These are phyloP conservation scores for Pristiophorus japonicus DNA, from an alignment of 2,113 vertebrate genomes.

Conservation along the genomic window DNA sequence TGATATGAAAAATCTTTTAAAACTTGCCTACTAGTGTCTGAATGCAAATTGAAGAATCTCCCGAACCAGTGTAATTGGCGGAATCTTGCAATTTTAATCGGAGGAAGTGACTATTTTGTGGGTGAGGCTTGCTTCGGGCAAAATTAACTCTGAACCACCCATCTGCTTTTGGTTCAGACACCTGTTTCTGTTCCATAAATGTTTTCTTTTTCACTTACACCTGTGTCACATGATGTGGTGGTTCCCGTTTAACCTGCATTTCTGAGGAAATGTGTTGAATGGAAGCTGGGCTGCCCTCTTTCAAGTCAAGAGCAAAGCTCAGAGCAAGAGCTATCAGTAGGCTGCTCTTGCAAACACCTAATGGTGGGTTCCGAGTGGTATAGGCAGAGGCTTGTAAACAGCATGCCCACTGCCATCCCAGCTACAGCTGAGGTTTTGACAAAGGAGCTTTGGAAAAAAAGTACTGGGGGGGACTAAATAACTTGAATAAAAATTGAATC, in stretches of 20 bases:
- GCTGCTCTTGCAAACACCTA: not conserved
- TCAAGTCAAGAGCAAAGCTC: not conserved
- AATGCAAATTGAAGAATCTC: not conserved
- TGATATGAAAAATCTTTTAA: not conserved
- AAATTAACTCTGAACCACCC: not conserved
- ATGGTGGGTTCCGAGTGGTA: not conserved
- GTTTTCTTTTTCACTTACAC: not conserved
- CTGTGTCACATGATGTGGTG: not conserved
- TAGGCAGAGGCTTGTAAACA: not conserved
- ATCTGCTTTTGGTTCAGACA: not conserved
- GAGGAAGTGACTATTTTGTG: not conserved
- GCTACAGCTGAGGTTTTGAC: not conserved
- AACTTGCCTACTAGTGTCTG: not conserved
- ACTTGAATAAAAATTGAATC: not conserved
- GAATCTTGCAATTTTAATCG: not conserved
- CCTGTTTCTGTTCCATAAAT: not conserved
- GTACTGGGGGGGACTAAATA: not conserved
- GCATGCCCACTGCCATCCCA: not conserved
- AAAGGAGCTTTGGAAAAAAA: not conserved
- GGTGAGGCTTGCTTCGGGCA: too few relatives aligned
- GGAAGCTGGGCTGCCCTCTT: not conserved
- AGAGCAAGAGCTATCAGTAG: not conserved
- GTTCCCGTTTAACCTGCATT: not conserved
- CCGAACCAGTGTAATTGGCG: not conserved
- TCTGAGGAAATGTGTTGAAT: not conserved